These are phyloP conservation scores for Frankliniella intonsa DNA, from an alignment of 2,888 invertebrate genomes.

Conservation along the genomic window DNA sequence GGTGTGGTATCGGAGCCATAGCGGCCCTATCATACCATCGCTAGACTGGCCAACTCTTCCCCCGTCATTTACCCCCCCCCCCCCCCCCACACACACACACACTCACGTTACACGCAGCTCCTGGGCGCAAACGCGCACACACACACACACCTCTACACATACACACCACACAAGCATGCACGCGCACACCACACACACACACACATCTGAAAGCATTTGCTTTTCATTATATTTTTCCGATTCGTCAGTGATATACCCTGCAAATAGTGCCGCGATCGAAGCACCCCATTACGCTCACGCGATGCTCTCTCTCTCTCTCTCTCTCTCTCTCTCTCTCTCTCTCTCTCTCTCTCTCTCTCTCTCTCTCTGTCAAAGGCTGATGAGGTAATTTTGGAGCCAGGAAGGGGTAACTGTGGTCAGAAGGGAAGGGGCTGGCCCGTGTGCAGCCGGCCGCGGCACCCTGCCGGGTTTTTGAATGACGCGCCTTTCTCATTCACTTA, in stretches of 20 bases:
- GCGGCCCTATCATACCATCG: not conserved
- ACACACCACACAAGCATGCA: not conserved
- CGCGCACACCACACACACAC: not conserved
- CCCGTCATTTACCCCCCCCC: not conserved
- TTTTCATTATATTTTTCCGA: constrained; percentile 10
- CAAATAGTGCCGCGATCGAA: not conserved
- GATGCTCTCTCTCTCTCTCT: not conserved
- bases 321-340: not conserved
- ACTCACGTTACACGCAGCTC: not conserved
- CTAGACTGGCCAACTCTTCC: no score
- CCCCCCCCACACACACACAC: not conserved
- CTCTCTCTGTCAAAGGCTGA: not conserved
- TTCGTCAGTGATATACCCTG: constrained; percentile 1
- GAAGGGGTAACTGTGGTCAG: not conserved
- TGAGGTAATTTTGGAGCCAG: not conserved
- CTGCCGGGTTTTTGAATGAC: no score
- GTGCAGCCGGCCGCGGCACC: no score
- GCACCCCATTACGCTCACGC: not conserved
- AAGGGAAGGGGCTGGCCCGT: no score
- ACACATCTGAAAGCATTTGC: not conserved
- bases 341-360: not conserved
- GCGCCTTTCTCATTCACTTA: no score
- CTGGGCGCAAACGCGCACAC: not conserved
- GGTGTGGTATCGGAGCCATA: not conserved
- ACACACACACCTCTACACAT: not conserved